Evolutionary conservation across 2,888 invertebrate species (phyloP).

Genomic region (Aradus depressus): DNA sequence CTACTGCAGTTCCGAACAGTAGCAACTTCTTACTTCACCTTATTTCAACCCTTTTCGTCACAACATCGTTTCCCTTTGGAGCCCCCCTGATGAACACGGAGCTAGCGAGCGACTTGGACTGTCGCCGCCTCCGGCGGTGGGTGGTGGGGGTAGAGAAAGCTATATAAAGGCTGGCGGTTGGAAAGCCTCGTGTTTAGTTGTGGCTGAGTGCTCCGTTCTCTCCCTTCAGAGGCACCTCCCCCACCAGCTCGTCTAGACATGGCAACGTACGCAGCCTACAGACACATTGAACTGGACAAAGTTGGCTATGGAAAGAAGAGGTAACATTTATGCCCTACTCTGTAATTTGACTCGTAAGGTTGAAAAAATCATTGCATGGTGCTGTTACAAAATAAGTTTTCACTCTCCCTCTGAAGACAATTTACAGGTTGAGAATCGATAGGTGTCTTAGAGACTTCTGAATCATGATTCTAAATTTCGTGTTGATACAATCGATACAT

Average conservation of each 20-base stretch:
- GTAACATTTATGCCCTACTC: conserved; percentile 42
- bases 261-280: conserved; percentile 87
- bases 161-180: background rate
- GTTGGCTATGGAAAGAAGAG: conserved; percentile 88
- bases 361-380: background rate
- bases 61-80: too few relatives aligned
- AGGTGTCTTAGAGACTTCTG: too few relatives aligned
- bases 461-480: too few relatives aligned
- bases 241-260: conserved; percentile 38
- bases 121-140: conserved; percentile 3
- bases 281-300: conserved; percentile 88
- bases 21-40: too few relatives aligned
- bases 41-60: too few relatives aligned
- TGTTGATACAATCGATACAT: too few relatives aligned
- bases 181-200: conserved; percentile 6
- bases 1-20: too few relatives aligned
- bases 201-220: conserved; percentile 7
- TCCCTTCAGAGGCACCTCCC: background rate
- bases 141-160: conserved; percentile 13
- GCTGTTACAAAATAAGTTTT: background rate
- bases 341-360: background rate
- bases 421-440: too few relatives aligned
- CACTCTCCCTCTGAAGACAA: too few relatives aligned
- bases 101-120: conserved; percentile 4
- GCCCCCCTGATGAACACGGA: too few relatives aligned